phyloP scores from a whole-genome alignment of 2,888 invertebrate species.

The Drosophila robusta region DNA sequence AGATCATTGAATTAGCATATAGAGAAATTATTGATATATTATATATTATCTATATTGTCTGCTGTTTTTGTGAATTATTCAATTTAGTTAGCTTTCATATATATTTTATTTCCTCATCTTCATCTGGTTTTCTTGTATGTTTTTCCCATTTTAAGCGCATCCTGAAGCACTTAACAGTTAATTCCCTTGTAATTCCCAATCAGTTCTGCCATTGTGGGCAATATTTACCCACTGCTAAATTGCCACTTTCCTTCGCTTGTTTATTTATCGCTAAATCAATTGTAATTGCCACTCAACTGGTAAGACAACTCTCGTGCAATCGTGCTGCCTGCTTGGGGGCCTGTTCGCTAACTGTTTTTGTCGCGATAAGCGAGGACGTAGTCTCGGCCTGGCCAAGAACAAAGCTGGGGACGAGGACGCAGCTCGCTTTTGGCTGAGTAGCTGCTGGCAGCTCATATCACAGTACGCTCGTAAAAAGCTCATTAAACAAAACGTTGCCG shows the following conservation, averaged over 20 bases:
- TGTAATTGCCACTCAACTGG: constrained; percentile 8
- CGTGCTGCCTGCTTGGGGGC: constrained; percentile 10
- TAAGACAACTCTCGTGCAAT: constrained; percentile 24
- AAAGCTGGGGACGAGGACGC: background rate
- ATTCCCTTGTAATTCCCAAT: background rate
- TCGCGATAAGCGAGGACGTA: constrained; percentile 13
- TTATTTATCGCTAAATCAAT: constrained; percentile 8
- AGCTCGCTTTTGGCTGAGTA: constrained; percentile 11
- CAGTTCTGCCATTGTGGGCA: background rate
- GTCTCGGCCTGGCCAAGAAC: too few species aligned
- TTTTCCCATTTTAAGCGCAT: too few species aligned
- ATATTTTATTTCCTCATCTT: too few species aligned
- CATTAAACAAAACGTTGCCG: constrained; percentile 64
- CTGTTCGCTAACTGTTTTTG: constrained; percentile 29
- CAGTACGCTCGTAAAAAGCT: constrained; percentile 66
- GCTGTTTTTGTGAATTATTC: too few species aligned
- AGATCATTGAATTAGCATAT: background rate
- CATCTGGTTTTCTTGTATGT: too few species aligned
- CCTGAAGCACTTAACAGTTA: too few species aligned
- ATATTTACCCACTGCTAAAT: background rate
- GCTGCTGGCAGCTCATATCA: constrained; percentile 26
- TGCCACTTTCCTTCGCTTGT: background rate
- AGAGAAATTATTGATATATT: background rate
- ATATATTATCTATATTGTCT: too few species aligned
- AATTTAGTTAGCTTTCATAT: too few species aligned